A percentile compares a stretch with the other conserved stretches of the same genome.
phyloP scores from a whole-genome alignment of 2,113 vertebrate genomes.

The Cercocebus atys region DNA sequence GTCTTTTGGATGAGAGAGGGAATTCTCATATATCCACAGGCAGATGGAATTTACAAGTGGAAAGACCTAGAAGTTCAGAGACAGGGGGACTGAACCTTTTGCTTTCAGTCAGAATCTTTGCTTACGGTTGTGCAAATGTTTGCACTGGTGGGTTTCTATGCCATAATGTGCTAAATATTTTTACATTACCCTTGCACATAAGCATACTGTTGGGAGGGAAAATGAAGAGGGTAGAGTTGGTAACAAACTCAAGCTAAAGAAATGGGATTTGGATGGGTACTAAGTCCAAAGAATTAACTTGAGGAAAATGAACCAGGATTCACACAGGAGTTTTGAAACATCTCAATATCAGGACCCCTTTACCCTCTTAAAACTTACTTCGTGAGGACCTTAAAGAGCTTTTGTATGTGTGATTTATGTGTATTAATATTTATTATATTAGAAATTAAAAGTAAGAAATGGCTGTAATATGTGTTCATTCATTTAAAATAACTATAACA shows the following conservation, averaged over 20 bases:
- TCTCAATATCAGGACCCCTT: background rate
- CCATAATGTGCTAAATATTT: background rate
- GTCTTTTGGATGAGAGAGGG: background rate
- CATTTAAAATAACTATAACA: background rate
- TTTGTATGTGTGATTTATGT: conserved; percentile 15
- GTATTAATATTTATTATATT: background rate
- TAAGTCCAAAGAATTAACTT: conserved; percentile 6
- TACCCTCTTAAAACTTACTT: background rate
- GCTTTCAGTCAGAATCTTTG: background rate
- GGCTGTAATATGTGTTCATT: background rate
- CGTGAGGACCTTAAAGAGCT: background rate
- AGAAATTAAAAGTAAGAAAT: conserved; percentile 20
- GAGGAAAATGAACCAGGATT: background rate
- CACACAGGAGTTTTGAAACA: background rate
- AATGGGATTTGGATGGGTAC: background rate
- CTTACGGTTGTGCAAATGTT: background rate
- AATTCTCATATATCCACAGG: background rate
- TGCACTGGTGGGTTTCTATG: background rate
- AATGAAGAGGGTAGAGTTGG: background rate
- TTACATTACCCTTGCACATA: background rate
- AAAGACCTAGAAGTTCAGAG: background rate
- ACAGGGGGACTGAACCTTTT: background rate
- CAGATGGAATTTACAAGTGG: background rate
- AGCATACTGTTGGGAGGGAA: background rate
- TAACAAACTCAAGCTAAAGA: background rate